Evolutionary conservation across 2,888 invertebrate genomes (phyloP), one percentile per base, ranked within the genome.

Genomic region (Shargacucullia verbasci): DNA sequence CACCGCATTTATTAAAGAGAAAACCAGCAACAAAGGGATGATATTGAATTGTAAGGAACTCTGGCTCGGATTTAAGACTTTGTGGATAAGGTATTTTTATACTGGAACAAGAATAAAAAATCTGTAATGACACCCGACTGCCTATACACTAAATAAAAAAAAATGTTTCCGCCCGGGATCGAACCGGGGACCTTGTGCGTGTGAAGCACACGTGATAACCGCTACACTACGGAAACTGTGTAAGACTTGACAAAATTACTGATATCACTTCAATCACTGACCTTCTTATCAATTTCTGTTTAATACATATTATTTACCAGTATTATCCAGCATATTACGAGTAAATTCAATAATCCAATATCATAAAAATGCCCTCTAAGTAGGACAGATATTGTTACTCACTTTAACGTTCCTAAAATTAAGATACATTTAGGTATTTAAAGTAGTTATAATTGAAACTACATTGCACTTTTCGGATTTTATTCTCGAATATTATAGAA

Each of bases 181-280:
- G 95, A 95, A 95, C 95, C 95, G 95, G 95, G 95, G 95, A 90
- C 95, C 95, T 95, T 95, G 96, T 96, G 96, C 96, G 96, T 96
- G 96, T 96, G 96, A 96, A 96, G 96, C 96, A 96, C 96, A 96
- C 96, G 96, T 96, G 96, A 96, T 96, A 96, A 96, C 96, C 96
- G 95, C 96, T 96, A 96, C 96, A 96, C 96, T 96, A 96, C 96
- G 95, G 95, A 95, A 95, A 95, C 95, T 76, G 9, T 59, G 4
- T 0, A 0, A 0, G 1, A 0, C 0, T 0, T 0, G 0, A 4
- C 10, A 9, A 39, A 48, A 48, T 47, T 39, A 33, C 15, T 10
- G 10, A 39, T 20, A 3, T 5, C 1, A 20, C 15, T 31, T 4
- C 13, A 4, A 20, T 20, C 20, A 20, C 20, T 20, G 4, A 20